Percentiles rank a stretch among this genome's conserved stretches.
These are phyloP conservation scores for Tragulus kanchil DNA, from an alignment of 2,113 vertebrate species.

Conservation along the genomic window DNA sequence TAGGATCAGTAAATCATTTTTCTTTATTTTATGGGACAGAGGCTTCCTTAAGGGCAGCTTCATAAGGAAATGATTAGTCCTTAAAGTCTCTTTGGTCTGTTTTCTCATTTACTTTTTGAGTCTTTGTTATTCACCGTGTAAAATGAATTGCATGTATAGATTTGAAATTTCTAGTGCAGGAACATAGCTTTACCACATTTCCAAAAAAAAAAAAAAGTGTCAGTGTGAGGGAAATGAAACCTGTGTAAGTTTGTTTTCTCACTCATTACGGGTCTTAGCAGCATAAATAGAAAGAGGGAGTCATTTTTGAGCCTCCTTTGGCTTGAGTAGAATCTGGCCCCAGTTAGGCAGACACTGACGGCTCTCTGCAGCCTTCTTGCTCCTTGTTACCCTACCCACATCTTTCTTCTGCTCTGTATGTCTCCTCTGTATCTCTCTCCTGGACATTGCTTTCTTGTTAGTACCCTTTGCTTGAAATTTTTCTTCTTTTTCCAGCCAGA, in stretches of 20 bases:
- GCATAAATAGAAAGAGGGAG: not conserved
- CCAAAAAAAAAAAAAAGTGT: constrained; percentile 40
- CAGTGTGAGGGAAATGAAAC: constrained; percentile 18
- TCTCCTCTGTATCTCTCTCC: not conserved
- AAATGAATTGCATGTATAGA: constrained; percentile 26
- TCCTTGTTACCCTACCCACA: not conserved
- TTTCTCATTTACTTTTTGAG: constrained; percentile 36
- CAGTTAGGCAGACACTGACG: not conserved
- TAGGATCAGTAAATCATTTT: constrained; percentile 9
- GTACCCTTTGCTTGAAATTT: not conserved
- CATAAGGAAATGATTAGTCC: constrained; percentile 22
- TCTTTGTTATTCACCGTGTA: constrained; percentile 15
- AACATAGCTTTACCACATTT: not conserved
- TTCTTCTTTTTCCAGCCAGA: constrained; percentile 4
- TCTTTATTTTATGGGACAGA: constrained; percentile 52
- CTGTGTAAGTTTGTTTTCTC: constrained; percentile 31
- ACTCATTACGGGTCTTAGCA: not conserved
- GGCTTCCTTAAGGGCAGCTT: not conserved
- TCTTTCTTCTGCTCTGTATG: not conserved
- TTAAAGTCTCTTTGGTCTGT: not conserved
- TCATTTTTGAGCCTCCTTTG: not conserved
- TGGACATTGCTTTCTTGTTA: constrained; percentile 11
- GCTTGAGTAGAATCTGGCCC: not conserved
- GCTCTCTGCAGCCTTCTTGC: not conserved
- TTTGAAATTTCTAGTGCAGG: constrained; percentile 42